These are phyloP conservation scores for Odontothrips loti DNA, from an alignment of 2,888 invertebrate genomes.

Conservation along the genomic window DNA sequence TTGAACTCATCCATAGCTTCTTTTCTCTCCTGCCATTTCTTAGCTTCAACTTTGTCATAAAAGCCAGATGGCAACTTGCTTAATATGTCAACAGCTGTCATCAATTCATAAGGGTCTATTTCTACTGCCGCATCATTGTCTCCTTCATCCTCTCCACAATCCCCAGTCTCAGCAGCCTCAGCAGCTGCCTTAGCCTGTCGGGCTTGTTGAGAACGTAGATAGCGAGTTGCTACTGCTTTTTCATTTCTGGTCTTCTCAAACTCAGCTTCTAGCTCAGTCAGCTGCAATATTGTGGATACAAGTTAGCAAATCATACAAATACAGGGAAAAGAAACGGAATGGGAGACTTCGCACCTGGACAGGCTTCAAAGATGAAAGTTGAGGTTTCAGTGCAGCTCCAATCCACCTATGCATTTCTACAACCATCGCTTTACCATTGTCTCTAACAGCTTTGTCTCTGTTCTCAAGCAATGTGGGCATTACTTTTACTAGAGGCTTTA, in stretches of 20 bases:
- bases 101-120: constrained; percentile 83
- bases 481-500: constrained; percentile 86
- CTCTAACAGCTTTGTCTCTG: constrained; percentile 85
- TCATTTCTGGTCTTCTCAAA: constrained; percentile 68
- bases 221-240: constrained; percentile 67
- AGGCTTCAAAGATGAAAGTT: constrained; percentile 79
- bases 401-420: constrained; percentile 93
- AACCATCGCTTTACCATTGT: constrained; percentile 86
- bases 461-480: constrained; percentile 80
- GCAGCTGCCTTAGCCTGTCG: constrained; percentile 56
- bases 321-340: neutral
- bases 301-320: neutral
- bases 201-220: constrained; percentile 77
- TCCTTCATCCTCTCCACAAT: constrained; percentile 58
- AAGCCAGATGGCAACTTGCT: constrained; percentile 93
- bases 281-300: constrained; percentile 43
- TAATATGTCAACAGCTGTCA: constrained; percentile 89
- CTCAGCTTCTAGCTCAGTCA: constrained; percentile 82
- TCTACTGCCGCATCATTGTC: constrained; percentile 54
- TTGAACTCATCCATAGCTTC: constrained; percentile 83
- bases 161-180: constrained; percentile 48
- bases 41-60: constrained; percentile 87
- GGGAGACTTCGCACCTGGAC: constrained; percentile 57
- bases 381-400: constrained; percentile 75
- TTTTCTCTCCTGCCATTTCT: constrained; percentile 95